Conservation (phyloP, 2,888 invertebrate species). For the Smittia sp. region DNA sequence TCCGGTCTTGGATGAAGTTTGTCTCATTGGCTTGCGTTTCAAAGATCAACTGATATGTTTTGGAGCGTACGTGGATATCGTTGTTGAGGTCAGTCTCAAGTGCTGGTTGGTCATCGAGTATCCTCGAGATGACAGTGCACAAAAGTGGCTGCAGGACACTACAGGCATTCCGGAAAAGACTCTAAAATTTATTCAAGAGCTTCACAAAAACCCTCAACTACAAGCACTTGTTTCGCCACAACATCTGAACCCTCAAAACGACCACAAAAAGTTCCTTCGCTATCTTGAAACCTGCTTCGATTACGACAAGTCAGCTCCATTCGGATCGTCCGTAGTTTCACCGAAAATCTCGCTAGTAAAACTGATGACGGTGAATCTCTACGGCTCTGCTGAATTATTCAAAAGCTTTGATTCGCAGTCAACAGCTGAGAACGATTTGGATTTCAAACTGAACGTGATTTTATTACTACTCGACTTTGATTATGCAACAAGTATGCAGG, state of each 20-base stretch:
- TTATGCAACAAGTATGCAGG: not conserved
- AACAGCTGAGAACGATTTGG: conserved; percentile 44
- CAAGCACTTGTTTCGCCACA: too few relatives aligned
- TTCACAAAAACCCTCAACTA: too few relatives aligned
- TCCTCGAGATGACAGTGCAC: not conserved
- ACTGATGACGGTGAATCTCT: too few relatives aligned
- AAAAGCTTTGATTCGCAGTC: not conserved
- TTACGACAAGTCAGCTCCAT: not conserved
- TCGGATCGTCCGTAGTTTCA: not conserved
- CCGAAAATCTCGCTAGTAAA: not conserved
- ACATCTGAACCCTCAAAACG: too few relatives aligned
- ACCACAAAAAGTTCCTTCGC: too few relatives aligned
- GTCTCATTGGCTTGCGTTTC: not conserved
- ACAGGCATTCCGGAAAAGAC: too few relatives aligned
- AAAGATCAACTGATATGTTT: not conserved
- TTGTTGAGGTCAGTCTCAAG: conserved; percentile 30
- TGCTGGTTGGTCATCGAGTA: not conserved
- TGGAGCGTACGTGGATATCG: conserved; percentile 13
- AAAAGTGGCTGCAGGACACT: too few relatives aligned
- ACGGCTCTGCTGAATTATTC: too few relatives aligned
- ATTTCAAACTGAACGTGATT: conserved; percentile 44
- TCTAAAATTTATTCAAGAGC: too few relatives aligned
- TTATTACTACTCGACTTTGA: not conserved
- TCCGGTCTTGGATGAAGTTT: not conserved
- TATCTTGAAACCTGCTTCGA: not conserved